Evolutionary conservation across 2,888 invertebrate genomes (phyloP), one percentile per base, ranked within the genome.

Genomic region (Macropis europaea): DNA sequence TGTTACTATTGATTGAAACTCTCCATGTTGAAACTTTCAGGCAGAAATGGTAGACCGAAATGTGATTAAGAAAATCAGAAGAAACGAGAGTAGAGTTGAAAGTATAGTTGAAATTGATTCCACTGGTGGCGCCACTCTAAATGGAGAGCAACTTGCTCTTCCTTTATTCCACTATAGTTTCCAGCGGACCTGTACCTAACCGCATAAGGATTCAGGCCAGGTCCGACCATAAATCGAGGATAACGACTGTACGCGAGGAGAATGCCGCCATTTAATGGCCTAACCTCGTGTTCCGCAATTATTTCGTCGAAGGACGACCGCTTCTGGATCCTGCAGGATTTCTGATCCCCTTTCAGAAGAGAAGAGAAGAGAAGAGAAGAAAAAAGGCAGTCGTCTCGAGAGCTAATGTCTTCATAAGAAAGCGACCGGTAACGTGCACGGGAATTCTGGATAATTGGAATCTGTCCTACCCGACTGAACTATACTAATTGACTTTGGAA

Each of bases 181-280:
- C 66, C 60, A 43, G 45, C 57, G 56, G 32, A 67, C 54, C 69
- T 61, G 57, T 57, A 64, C 13, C 79, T 67, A 75, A 73, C 72
- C 81, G 73, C 83, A 83, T 84, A 84, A 85, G 85, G 85, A 85
- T 85, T 85, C 85, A 82, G 84, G 82, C 77, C 85, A 76, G 77
- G 79, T 67, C 70, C 69, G 73, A 53, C 77, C 82, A 82, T 85
- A 85, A 85, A 85, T 85, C 85, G 84, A 84, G 80, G 79, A 85
- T 85, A 85, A 85, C 85, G 85, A 85, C 81, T 80, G 79, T 79
- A 79, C 80, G 81, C 83, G 81, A 73, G 48, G 73, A 68, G 82
- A 82, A 81, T 82, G 77, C 81, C 83, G 76, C 76, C 80, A 79
- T 85, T 82, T 79, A 85, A 81, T 72, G 79, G 74, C 74, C 77